Evolutionary conservation across 2,113 vertebrate genomes (phyloP).

Genomic region (Platanista minor): DNA sequence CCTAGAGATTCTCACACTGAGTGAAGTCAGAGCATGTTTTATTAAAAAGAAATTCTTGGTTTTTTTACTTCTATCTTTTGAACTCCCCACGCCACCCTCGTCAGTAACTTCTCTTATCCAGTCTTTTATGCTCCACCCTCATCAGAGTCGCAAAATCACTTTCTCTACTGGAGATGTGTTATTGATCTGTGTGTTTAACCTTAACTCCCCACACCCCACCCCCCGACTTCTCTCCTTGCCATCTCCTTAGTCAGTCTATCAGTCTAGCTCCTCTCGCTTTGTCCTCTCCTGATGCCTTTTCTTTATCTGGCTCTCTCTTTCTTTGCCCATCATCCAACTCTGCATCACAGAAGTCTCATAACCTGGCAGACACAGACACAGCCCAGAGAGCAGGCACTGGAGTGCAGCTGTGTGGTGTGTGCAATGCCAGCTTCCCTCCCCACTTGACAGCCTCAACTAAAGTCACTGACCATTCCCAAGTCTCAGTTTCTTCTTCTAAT

Average conservation of each 20-base stretch:
- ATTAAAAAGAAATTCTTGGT: neutral
- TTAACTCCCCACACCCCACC: too few species aligned
- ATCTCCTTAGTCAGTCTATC: neutral
- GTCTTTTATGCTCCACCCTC: neutral
- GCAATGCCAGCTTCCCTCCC: neutral
- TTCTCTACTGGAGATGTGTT: neutral
- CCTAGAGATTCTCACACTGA: too few species aligned
- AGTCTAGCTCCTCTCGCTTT: neutral
- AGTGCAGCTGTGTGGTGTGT: neutral
- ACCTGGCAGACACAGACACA: neutral
- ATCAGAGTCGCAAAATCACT: neutral
- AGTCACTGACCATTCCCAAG: neutral
- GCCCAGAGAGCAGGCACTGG: neutral
- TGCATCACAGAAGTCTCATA: neutral
- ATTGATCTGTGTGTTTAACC: neutral
- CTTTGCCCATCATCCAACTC: neutral
- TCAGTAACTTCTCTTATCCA: neutral
- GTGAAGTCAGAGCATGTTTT: too few species aligned
- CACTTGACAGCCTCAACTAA: neutral
- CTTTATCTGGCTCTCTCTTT: neutral
- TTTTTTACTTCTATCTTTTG: neutral
- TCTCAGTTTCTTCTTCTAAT: neutral
- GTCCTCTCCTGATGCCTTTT: neutral
- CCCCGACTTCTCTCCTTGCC: neutral
- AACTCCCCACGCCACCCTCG: neutral